phyloP scores from a whole-genome alignment of 2,797 vertebrate species.

The Hipposideros larvatus region DNA sequence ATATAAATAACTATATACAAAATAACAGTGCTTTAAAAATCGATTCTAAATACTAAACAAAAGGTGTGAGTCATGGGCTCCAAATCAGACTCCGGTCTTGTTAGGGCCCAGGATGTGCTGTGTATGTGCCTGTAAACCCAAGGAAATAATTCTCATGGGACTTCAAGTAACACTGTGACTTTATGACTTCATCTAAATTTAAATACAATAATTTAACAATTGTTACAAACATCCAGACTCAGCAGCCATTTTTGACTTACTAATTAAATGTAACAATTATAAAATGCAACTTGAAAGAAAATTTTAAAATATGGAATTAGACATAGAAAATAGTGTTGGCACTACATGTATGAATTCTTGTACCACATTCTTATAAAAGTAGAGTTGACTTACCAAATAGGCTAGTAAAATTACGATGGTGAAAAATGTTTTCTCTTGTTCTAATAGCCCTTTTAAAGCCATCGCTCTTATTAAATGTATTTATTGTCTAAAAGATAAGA shows the following conservation, averaged over 20 bases:
- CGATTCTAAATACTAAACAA: conserved; percentile 7
- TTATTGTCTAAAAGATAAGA: background rate
- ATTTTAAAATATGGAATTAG: background rate
- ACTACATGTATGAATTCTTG: background rate
- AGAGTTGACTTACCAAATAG: conserved; percentile 86
- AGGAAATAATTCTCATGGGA: background rate
- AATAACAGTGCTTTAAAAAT: background rate
- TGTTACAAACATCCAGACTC: background rate
- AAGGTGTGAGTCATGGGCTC: background rate
- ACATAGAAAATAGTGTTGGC: background rate
- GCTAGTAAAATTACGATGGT: conserved; percentile 81
- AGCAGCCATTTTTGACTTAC: background rate
- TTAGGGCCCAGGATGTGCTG: background rate
- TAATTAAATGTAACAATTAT: background rate
- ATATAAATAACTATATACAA: conserved; percentile 17
- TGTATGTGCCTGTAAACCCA: background rate
- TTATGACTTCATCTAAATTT: background rate
- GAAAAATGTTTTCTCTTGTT: conserved; percentile 77
- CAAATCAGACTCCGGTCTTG: background rate
- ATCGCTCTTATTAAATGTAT: conserved; percentile 77
- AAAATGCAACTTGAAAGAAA: conserved; percentile 20
- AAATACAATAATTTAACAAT: background rate
- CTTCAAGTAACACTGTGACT: background rate
- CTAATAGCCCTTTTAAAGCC: conserved; percentile 77
- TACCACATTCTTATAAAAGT: background rate